phyloP scores from a whole-genome alignment of 2,797 vertebrate species.

The Hypotaenidia philippensis region DNA sequence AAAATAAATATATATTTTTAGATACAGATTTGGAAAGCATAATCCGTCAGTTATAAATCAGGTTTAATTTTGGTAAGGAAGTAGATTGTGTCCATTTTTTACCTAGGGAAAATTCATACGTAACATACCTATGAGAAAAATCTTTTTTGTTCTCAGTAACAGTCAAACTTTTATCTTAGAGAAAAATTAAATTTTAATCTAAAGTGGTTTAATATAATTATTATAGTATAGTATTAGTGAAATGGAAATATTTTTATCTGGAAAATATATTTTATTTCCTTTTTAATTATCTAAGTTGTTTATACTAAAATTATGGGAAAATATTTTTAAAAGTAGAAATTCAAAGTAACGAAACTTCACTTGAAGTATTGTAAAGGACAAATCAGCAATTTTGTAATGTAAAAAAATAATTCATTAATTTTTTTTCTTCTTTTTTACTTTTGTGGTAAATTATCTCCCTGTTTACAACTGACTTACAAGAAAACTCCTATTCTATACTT shows the following conservation, averaged over 20 bases:
- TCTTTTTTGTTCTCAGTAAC: not conserved
- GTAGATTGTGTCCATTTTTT: not conserved
- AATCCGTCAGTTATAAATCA: not conserved
- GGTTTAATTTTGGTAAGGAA: not conserved
- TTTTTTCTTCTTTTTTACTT: not conserved
- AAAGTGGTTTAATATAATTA: not conserved
- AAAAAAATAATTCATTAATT: not conserved
- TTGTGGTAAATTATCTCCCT: not conserved
- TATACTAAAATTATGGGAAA: not conserved
- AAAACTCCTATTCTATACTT: not conserved
- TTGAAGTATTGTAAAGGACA: not conserved
- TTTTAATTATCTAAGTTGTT: not conserved
- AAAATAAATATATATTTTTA: not conserved
- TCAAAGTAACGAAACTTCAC: not conserved
- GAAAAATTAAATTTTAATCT: not conserved
- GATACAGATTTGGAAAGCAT: not conserved
- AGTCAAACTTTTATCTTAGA: not conserved
- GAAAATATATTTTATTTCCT: not conserved
- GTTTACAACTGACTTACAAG: not conserved
- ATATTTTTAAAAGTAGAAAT: not conserved
- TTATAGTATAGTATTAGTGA: not conserved
- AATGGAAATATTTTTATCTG: not conserved
- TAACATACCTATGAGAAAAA: not conserved
- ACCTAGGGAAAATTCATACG: not conserved
- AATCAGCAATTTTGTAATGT: not conserved